Conservation (phyloP, 2,888 invertebrate genomes). For the Andrena marginata region DNA sequence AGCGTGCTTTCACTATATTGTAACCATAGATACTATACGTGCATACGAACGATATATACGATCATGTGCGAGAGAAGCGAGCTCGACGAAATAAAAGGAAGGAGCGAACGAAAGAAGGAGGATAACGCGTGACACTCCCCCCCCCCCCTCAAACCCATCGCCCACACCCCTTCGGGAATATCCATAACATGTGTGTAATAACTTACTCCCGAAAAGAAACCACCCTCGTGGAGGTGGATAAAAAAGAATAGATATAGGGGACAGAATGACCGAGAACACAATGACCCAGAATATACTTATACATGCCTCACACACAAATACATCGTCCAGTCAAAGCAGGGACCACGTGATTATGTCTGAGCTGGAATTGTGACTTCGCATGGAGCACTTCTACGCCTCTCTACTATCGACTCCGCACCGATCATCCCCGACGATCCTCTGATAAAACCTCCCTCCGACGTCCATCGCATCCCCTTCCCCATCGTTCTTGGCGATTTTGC, state of each 20-base stretch:
- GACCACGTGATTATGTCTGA: conserved; percentile 90
- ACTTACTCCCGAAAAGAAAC: conserved; percentile 5
- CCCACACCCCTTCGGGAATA: conserved; percentile 15
- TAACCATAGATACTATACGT: conserved; percentile 47
- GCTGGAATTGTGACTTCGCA: conserved; percentile 93
- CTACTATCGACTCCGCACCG: conserved; percentile 86
- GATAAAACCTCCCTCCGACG: neutral
- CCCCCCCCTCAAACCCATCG: neutral
- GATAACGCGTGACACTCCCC: conserved; percentile 34
- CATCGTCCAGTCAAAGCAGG: conserved; percentile 85
- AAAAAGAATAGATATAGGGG: conserved; percentile 38
- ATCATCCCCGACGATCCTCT: conserved; percentile 36
- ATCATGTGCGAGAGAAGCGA: conserved; percentile 31
- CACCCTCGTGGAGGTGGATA: conserved; percentile 37
- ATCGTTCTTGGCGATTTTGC: neutral
- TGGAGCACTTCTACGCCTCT: conserved; percentile 88
- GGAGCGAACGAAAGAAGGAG: conserved; percentile 45
- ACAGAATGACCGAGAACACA: conserved; percentile 68
- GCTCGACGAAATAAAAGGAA: conserved; percentile 34
- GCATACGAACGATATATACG: conserved; percentile 30
- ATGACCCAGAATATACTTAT: conserved; percentile 67
- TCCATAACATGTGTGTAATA: conserved; percentile 30
- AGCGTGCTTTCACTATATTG: conserved; percentile 66
- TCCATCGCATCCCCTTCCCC: neutral
- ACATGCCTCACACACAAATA: conserved; percentile 78